Evolutionary conservation across 1,140 invertebrate species (phyloP), one percentile per base, ranked within the genome.

Genomic region (Drosophila tsacasi): DNA sequence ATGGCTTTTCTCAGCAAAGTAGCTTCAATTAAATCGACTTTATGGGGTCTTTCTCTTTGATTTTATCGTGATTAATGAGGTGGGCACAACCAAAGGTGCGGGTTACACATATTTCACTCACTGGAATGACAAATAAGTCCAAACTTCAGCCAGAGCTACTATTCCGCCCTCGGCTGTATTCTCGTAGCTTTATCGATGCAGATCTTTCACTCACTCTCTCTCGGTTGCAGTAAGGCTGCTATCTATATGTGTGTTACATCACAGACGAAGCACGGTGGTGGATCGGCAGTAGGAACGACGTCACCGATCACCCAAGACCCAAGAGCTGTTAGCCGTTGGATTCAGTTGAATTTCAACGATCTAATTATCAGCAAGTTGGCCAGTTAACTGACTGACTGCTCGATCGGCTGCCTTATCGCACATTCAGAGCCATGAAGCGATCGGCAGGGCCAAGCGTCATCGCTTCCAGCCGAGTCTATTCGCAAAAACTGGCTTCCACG

Each of bases 161-260:
- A 30, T 13, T 23, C 5, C 32, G 23, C 19, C 32, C 59, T 42
- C 30, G 27, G 21, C 27, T 47, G 59, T 46, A 37, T 21, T 21
- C 25, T 25, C 27, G 4, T 62, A 13, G 35, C 25, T 66, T 58
- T 40, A 35, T 73, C 27, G 44, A 68, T 81, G 64, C 64, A 54
- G 52, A 61, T 72, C 71, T 68, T 54, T 79, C 35, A 82, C 79
- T 61, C 54, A 61, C 67, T 73, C 21, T 44, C 67, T 44, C 62
- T 67, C 5, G 40, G 15, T 40, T 73, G 39, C 61, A 63, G 65
- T 62, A 59, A 37, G 55, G 64, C 63, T 74, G 64, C 63, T 74
- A 67, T 73, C 60, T 69, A 63, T 30, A 62, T 55, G 25, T 27
- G 49, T 44, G 69, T 85, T 85, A 85, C 83, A 85, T 85, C 79